Evolutionary conservation across 1,140 invertebrate genomes (phyloP).

Genomic region (Cryptotermes secundus): DNA sequence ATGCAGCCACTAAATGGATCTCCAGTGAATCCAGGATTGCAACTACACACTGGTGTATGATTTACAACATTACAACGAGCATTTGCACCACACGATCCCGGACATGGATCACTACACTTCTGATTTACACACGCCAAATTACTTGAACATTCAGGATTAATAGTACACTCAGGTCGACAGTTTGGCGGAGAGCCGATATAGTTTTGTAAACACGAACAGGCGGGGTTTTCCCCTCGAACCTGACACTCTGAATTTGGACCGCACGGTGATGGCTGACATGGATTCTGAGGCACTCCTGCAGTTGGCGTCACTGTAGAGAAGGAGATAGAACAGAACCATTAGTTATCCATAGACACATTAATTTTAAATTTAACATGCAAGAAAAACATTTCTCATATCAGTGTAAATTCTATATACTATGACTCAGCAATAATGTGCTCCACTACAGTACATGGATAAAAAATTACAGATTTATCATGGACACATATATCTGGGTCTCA

Average conservation of each 20-base stretch:
- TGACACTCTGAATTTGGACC: constrained; percentile 59
- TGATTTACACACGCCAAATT: constrained; percentile 54
- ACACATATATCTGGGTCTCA: no score
- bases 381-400: no score
- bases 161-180: constrained; percentile 58
- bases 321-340: neutral
- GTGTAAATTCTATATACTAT: no score
- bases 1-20: constrained; percentile 59
- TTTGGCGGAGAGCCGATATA: constrained; percentile 59
- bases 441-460: no score
- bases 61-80: constrained; percentile 55
- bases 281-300: constrained; percentile 49
- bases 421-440: no score
- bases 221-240: constrained; percentile 52
- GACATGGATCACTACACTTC: constrained; percentile 54
- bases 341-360: neutral
- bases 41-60: constrained; percentile 56
- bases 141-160: constrained; percentile 58
- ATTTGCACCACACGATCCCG: constrained; percentile 56
- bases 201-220: constrained; percentile 54
- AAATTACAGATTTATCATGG: no score
- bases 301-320: neutral
- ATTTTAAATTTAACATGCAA: no score
- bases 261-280: constrained; percentile 62
- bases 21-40: constrained; percentile 54